These are phyloP conservation scores for Hassar affinis DNA, from an alignment of 2,113 vertebrate species.

Conservation along the genomic window DNA sequence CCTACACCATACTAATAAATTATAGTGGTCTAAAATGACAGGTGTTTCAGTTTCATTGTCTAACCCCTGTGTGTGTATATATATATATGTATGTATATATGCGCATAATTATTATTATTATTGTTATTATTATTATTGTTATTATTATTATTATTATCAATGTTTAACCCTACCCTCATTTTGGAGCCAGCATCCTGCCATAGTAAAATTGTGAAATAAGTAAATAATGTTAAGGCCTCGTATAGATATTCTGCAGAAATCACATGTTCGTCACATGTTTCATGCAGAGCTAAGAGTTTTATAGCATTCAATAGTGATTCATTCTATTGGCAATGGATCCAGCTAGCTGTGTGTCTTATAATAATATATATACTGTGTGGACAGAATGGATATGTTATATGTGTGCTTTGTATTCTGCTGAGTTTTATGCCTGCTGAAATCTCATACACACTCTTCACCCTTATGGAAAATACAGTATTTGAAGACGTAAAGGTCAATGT, in stretches of 20 bases:
- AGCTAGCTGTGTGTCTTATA: background rate
- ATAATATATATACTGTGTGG: background rate
- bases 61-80: too few species aligned
- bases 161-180: background rate
- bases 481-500: background rate
- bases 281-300: background rate
- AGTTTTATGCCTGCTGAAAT: background rate
- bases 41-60: too few species aligned
- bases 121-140: too few species aligned
- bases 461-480: conserved; percentile 6
- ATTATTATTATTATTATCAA: background rate
- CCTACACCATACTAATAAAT: too few species aligned
- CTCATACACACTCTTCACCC: background rate
- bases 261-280: background rate
- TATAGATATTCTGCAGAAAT: background rate
- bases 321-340: background rate
- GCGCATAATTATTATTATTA: too few species aligned
- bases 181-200: background rate
- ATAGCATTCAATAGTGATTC: background rate
- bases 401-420: conserved; percentile 14
- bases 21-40: too few species aligned
- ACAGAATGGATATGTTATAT: background rate
- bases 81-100: too few species aligned
- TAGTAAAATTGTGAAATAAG: background rate
- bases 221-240: background rate